phyloP scores from a whole-genome alignment of 2,113 vertebrate species.

The Struthio camelus region DNA sequence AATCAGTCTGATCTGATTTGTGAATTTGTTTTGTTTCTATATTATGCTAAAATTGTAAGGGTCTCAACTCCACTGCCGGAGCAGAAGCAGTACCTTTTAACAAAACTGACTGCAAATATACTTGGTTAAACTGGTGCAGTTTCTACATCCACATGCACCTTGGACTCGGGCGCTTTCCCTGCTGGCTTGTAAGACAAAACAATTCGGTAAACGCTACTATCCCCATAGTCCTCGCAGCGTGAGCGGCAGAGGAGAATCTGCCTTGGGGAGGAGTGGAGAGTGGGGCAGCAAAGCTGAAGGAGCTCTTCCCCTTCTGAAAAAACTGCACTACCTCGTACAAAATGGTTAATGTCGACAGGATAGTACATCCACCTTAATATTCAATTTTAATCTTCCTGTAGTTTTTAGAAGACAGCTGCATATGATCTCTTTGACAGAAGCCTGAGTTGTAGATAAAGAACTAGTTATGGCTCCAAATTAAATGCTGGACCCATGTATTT shows the following conservation, averaged over 20 bases:
- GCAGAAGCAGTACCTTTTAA: neutral
- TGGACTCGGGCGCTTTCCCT: neutral
- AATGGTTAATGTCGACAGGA: neutral
- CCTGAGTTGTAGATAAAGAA: fast-evolving
- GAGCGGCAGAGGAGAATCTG: neutral
- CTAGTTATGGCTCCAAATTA: neutral
- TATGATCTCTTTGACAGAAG: neutral
- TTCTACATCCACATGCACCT: fast-evolving
- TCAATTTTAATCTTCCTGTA: neutral
- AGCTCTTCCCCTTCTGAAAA: neutral
- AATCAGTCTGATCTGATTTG: neutral
- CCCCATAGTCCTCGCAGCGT: fast-evolving
- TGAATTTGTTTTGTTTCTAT: neutral
- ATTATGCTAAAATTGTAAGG: neutral
- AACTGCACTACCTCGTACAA: neutral
- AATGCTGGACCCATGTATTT: neutral
- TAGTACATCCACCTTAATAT: neutral
- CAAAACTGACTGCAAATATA: neutral
- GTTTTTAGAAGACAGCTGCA: neutral
- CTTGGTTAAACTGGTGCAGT: neutral
- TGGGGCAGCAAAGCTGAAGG: neutral
- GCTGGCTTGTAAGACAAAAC: fast-evolving
- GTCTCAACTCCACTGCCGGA: neutral
- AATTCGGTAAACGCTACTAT: fast-evolving
- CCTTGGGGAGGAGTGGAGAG: neutral